A percentile compares a stretch with the other conserved stretches of the same genome.
Conservation (phyloP, 30 jellyfish, hydroid and myxozoan genomes). For the Aurelia aurita region DNA sequence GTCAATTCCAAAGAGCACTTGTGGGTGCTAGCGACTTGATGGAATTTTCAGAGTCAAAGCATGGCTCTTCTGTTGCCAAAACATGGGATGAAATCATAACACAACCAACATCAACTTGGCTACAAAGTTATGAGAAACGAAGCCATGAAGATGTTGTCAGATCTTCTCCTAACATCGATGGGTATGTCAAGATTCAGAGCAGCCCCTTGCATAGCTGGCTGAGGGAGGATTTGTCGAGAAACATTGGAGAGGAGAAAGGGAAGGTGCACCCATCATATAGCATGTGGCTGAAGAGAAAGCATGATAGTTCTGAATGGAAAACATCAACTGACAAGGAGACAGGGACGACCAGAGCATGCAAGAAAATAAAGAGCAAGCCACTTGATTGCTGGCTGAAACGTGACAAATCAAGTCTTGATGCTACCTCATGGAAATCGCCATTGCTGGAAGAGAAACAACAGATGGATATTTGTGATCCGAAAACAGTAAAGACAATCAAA, state of each 20-base stretch:
- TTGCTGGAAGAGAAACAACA: not conserved
- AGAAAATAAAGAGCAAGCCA: slow-evolving; percentile 14
- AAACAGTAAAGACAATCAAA: not conserved
- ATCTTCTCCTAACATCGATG: no score
- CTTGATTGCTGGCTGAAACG: slow-evolving; percentile 25
- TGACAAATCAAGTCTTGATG: not conserved
- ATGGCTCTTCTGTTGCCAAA: not conserved
- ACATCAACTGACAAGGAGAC: not conserved
- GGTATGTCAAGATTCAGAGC: no score
- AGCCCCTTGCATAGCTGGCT: no score
- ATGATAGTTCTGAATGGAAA: not conserved
- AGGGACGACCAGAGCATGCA: slow-evolving; percentile 2
- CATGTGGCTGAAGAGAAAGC: slow-evolving; percentile 49
- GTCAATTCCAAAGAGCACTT: not conserved
- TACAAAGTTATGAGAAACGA: not conserved
- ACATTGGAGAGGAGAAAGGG: no score
- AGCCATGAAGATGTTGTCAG: no score
- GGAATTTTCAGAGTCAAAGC: not conserved
- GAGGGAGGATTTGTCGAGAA: no score
- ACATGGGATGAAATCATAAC: slow-evolving; percentile 40
- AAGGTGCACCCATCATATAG: not conserved
- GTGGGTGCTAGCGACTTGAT: no score
- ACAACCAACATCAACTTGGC: slow-evolving; percentile 20
- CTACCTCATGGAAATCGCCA: not conserved
- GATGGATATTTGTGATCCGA: not conserved